A percentile compares a stretch with the other conserved stretches of the same genome.
These are phyloP conservation scores for Eulemur albifrons DNA, from an alignment of 2,797 vertebrate species.

Conservation along the genomic window DNA sequence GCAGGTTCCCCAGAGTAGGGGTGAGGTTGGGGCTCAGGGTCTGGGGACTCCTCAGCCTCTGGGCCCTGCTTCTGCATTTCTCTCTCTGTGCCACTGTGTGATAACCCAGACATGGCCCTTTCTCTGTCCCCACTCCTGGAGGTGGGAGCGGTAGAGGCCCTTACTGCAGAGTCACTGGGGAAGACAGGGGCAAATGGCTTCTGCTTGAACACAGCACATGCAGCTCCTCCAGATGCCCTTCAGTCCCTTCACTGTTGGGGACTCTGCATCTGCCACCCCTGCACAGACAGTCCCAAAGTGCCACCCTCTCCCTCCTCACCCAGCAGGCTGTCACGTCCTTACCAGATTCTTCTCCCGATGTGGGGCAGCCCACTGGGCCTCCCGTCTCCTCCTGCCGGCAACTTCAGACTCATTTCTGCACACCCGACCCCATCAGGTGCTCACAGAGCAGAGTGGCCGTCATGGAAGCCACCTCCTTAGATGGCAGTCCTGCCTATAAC, in stretches of 20 bases:
- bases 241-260: no score
- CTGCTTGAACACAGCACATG: neutral
- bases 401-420: neutral
- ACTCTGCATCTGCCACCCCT: neutral
- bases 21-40: neutral
- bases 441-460: neutral
- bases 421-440: neutral
- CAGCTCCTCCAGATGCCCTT: neutral
- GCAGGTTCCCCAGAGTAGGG: neutral
- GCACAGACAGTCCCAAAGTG: accelerated
- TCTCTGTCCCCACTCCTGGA: neutral
- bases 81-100: neutral
- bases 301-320: neutral
- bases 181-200: neutral
- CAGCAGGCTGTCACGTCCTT: neutral
- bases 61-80: neutral
- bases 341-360: neutral
- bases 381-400: neutral
- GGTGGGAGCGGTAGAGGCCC: neutral
- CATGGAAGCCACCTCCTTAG: neutral
- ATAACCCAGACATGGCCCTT: neutral
- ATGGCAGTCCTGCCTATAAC: neutral
- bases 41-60: neutral
- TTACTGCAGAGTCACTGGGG: neutral
- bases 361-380: neutral